A percentile compares a stretch with the other conserved stretches of the same genome.
Evolutionary conservation across 2,797 vertebrate species (phyloP).

Genomic region (Pelobates cultripes): DNA sequence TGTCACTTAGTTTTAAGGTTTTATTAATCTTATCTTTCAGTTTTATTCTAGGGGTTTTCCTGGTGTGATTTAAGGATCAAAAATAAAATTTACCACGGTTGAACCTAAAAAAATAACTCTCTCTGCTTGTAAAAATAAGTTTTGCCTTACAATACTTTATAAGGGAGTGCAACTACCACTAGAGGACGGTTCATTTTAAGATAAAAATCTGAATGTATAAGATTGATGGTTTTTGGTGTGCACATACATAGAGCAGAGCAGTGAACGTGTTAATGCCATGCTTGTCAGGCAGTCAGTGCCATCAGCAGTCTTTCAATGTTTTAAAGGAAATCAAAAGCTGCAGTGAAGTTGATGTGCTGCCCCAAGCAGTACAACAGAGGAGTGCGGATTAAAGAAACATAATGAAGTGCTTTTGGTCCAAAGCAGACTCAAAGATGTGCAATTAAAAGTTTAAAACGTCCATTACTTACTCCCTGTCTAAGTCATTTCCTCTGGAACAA

Average conservation of each 20-base stretch:
- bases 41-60: not conserved
- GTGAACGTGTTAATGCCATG: constrained; percentile 27
- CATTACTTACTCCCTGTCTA: constrained; percentile 52
- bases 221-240: not conserved
- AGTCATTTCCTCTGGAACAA: constrained; percentile 50
- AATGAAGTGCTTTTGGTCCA: constrained; percentile 40
- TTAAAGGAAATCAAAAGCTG: constrained; percentile 9
- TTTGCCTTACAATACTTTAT: not conserved
- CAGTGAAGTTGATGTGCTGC: constrained; percentile 41
- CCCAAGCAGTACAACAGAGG: constrained; percentile 27
- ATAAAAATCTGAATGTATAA: too few species aligned
- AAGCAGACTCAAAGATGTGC: constrained; percentile 54
- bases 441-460: constrained; percentile 55
- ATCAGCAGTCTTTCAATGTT: constrained; percentile 47
- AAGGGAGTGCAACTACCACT: too few species aligned
- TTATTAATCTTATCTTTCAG: not conserved
- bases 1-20: too few species aligned
- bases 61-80: not conserved
- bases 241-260: not conserved
- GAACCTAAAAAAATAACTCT: not conserved
- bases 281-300: not conserved
- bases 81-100: not conserved
- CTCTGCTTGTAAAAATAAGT: not conserved
- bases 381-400: constrained; percentile 25
- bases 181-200: too few species aligned